Evolutionary conservation across 2,888 invertebrate genomes (phyloP).

Genomic region (Agrotis segetum): DNA sequence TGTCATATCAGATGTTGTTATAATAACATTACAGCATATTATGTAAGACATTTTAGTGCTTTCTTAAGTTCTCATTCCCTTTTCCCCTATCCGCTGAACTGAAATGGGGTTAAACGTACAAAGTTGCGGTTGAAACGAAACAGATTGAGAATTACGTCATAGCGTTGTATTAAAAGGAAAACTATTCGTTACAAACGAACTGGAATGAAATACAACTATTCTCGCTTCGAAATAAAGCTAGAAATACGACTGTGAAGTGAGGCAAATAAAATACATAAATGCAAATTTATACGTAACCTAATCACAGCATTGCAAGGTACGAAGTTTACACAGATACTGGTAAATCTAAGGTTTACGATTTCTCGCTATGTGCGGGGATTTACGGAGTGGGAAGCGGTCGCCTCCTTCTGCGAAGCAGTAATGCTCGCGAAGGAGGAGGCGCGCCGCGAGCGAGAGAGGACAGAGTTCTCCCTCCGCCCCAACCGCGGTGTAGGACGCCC

Average conservation of each 20-base stretch:
- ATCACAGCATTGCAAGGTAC: conserved; percentile 34
- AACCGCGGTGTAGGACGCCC: too few species aligned
- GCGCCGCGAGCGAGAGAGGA: too few species aligned
- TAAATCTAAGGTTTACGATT: conserved; percentile 57
- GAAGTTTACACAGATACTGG: conserved; percentile 33
- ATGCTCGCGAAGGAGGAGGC: too few species aligned
- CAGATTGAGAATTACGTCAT: conserved; percentile 59
- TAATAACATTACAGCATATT: conserved; percentile 13
- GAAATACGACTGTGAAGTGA: conserved; percentile 36
- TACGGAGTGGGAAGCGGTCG: too few species aligned
- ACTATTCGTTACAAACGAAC: conserved; percentile 35
- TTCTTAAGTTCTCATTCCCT: conserved; percentile 29
- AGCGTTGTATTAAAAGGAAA: conserved; percentile 41
- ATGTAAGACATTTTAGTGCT: conserved; percentile 40
- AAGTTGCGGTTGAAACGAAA: conserved; percentile 49
- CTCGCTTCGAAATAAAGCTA: conserved; percentile 31
- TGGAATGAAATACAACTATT: conserved; percentile 47
- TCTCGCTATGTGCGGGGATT: conserved; percentile 30
- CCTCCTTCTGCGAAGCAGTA: too few species aligned
- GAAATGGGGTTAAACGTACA: conserved; percentile 59
- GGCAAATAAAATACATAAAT: conserved; percentile 54
- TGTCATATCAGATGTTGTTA: conserved; percentile 2
- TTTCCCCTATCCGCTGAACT: conserved; percentile 20
- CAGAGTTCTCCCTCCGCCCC: too few species aligned
- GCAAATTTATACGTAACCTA: conserved; percentile 58